Evolutionary conservation across 2,113 vertebrate species (phyloP).

Genomic region (Ameiurus melas): DNA sequence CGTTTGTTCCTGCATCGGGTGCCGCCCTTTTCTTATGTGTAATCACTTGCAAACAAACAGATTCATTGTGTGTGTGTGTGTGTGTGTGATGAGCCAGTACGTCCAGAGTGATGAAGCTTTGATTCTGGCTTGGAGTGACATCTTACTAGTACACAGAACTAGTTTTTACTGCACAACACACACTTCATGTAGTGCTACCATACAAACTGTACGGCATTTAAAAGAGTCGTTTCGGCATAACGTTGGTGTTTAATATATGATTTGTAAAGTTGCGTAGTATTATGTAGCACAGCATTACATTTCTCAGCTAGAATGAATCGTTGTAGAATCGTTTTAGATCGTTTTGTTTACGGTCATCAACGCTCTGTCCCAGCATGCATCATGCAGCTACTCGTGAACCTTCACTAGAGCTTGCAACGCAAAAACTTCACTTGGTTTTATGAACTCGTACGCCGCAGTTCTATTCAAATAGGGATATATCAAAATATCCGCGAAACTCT

Average conservation of each 20-base stretch:
- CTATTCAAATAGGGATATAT: neutral
- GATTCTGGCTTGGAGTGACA: neutral
- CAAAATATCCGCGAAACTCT: neutral
- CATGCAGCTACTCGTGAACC: neutral
- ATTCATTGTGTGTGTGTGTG: constrained; percentile 18
- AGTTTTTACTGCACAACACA: neutral
- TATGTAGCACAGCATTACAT: neutral
- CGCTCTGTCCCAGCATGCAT: neutral
- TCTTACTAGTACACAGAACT: neutral
- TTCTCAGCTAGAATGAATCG: neutral
- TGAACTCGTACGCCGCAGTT: neutral
- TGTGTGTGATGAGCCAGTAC: neutral
- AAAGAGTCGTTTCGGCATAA: neutral
- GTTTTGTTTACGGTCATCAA: too few species aligned
- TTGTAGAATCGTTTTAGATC: too few species aligned
- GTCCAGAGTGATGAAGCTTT: constrained; percentile 16
- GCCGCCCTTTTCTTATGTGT: constrained; percentile 6
- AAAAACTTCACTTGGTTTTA: neutral
- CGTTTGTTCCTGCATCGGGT: neutral
- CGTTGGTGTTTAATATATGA: neutral
- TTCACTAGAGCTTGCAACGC: neutral
- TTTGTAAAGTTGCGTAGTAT: neutral
- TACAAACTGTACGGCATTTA: neutral
- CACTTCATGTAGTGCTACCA: neutral
- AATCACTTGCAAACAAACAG: constrained; percentile 40